These are phyloP conservation scores for Zosterops japonicus DNA, from an alignment of 2,113 vertebrate species.

Conservation along the genomic window DNA sequence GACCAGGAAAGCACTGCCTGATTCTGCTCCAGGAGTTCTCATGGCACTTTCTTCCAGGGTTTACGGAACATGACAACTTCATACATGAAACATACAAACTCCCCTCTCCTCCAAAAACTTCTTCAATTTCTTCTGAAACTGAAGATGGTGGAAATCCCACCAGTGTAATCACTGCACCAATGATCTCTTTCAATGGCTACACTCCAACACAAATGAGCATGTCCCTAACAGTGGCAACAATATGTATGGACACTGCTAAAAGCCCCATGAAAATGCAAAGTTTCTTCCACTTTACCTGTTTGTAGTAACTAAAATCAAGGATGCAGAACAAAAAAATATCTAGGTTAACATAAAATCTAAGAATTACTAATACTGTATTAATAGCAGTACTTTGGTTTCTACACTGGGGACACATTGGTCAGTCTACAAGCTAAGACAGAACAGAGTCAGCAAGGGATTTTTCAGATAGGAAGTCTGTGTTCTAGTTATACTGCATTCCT, in stretches of 20 bases:
- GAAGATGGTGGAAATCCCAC: not conserved
- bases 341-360: not conserved
- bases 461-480: not conserved
- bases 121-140: not conserved
- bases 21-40: not conserved
- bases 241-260: not conserved
- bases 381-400: not conserved
- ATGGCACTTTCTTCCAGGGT: not conserved
- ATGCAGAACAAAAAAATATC: not conserved
- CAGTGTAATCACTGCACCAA: not conserved
- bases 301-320: not conserved
- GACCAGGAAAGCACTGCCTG: not conserved
- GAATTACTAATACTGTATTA: not conserved
- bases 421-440: not conserved
- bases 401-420: not conserved
- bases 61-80: not conserved
- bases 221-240: not conserved
- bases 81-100: not conserved
- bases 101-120: not conserved
- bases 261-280: not conserved
- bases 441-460: not conserved
- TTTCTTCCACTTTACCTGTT: not conserved
- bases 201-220: not conserved
- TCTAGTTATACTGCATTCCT: not conserved
- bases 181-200: not conserved